Conservation (phyloP, 2,797 vertebrate genomes). For the Tiaroga cobitis region DNA sequence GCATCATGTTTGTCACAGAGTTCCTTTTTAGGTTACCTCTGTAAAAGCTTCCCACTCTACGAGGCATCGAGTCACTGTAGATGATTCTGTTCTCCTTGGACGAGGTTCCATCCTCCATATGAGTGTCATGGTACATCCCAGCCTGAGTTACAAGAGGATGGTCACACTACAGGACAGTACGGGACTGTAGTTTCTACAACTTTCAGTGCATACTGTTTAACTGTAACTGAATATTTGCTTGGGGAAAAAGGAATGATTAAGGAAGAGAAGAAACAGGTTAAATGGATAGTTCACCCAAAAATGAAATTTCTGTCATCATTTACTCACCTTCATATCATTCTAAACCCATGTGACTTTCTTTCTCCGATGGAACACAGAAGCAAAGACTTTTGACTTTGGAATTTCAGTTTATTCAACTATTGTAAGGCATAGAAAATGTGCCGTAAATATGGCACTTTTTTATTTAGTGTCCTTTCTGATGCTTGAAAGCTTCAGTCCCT, state of each 20-base stretch:
- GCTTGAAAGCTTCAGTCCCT: background rate
- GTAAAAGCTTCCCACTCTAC: conserved; percentile 98
- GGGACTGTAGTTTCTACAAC: conserved; percentile 16
- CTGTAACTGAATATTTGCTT: conserved; percentile 27
- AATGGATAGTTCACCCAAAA: conserved; percentile 6
- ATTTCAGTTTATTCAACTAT: background rate
- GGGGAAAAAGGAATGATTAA: conserved; percentile 15
- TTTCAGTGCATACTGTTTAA: conserved; percentile 43
- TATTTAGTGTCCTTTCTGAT: background rate
- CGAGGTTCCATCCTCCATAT: conserved; percentile 88
- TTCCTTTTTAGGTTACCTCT: conserved; percentile 79
- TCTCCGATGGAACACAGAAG: background rate
- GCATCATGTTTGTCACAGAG: background rate
- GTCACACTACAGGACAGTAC: conserved; percentile 3
- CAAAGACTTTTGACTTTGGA: background rate
- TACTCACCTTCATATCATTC: conserved; percentile 18
- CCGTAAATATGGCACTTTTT: background rate
- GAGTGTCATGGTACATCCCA: conserved; percentile 91
- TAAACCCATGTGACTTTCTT: conserved; percentile 12
- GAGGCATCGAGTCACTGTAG: conserved; percentile 96
- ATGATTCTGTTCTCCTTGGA: conserved; percentile 96
- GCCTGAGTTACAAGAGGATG: conserved; percentile 74
- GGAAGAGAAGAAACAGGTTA: conserved; percentile 7
- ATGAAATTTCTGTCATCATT: background rate
- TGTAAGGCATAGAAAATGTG: background rate